Base-by-base conservation (phyloP, 2,888 invertebrate species). In the Prionchulus punctatus region DNA sequence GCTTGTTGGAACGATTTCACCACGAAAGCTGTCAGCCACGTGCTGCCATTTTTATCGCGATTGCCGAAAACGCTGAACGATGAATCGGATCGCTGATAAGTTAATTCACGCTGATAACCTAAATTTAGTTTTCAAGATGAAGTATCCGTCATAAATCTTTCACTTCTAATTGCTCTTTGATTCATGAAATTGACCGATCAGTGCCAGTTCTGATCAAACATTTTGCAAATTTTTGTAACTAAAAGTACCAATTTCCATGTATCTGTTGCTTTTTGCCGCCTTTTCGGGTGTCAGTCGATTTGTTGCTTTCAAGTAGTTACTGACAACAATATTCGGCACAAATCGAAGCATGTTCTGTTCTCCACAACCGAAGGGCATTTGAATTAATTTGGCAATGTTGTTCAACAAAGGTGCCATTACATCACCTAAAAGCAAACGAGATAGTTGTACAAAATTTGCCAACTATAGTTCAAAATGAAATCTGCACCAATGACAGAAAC, bases 261-360 rank as follows among this genome's bases (percentile, higher is more conserved):
- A 80, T 7, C 75, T 73, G 50, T 79, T 66, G 0, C 82, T 81
- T 66, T 82, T 81, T 2, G 76, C 74, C 66, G 80, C 77, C 30
- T 87, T 76, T 0, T 79, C 79, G 43, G 79, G 80, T 25, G 80
- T 82, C 53, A 82, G 70, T 64, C 83, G 82, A 51, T 80, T 78
- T 0, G 82, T 82, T 53, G 82, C 81, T 72, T 82, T 81, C 58
- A 96, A 77, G 70, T 96, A 91, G 65, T 88, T 82, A 4, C 87
- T 75, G 53, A 90, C 79, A 53, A 90, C 83, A 62, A 91, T 82
- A 64, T 88, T 88, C 0, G 90, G 85, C 48, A 92, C 86, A 67
- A 96, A 82, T 59, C 87, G 85, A 18, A 90, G 76, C 80, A 92
- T 83, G 57, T 92, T 94, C 72, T 91, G 89, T 70, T 88, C 86